phyloP scores from a whole-genome alignment of 2,797 vertebrate genomes.

The Nannoperca obscura region DNA sequence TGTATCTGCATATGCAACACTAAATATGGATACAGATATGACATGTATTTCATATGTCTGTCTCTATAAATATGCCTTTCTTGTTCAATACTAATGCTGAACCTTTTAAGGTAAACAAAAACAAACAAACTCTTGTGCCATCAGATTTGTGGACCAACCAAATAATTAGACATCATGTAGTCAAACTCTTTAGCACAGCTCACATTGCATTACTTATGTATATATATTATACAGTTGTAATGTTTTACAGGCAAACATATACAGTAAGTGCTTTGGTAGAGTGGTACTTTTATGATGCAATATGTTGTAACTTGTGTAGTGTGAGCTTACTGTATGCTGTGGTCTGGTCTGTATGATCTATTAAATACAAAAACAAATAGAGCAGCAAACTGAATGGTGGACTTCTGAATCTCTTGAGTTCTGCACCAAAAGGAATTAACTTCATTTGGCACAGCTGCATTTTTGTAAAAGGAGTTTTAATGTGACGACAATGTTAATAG shows the following conservation, averaged over 20 bases:
- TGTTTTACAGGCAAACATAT: slow-evolving; percentile 60
- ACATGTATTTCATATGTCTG: slow-evolving; percentile 32
- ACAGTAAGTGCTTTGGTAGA: slow-evolving; percentile 70
- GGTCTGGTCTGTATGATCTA: slow-evolving; percentile 59
- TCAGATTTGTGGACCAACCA: slow-evolving; percentile 34
- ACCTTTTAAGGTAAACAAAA: slow-evolving; percentile 46
- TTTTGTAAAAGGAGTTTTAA: not conserved
- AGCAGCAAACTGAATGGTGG: slow-evolving; percentile 21
- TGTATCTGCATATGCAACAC: slow-evolving; percentile 36
- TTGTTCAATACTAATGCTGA: slow-evolving; percentile 38
- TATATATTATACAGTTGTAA: slow-evolving; percentile 33
- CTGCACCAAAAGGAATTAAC: not conserved
- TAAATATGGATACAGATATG: slow-evolving; percentile 16
- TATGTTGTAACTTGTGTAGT: slow-evolving; percentile 64
- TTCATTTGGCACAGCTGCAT: not conserved
- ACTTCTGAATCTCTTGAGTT: slow-evolving; percentile 17
- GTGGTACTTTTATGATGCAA: slow-evolving; percentile 70
- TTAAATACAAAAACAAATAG: slow-evolving; percentile 53
- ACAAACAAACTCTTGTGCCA: slow-evolving; percentile 56
- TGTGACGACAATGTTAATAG: slow-evolving; percentile 5
- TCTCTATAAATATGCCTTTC: slow-evolving; percentile 43
- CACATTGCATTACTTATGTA: slow-evolving; percentile 46
- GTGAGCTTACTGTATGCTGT: slow-evolving; percentile 64
- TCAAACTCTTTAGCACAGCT: slow-evolving; percentile 54
- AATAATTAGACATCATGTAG: slow-evolving; percentile 17